A percentile compares a stretch with the other conserved stretches of the same genome.
phyloP scores from a whole-genome alignment of 2,888 invertebrate species.

The Drosophila melanocephala region DNA sequence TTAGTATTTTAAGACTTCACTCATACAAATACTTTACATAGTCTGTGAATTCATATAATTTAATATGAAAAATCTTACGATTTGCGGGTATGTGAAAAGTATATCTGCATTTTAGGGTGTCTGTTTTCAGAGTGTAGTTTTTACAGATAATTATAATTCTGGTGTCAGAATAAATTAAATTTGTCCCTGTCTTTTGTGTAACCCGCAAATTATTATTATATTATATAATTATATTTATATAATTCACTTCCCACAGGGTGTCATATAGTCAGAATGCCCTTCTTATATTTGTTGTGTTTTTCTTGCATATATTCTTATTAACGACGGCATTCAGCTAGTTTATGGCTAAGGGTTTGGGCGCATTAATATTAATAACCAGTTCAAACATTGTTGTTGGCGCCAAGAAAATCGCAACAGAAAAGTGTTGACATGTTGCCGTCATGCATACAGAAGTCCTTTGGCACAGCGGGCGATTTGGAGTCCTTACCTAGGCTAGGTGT shows the following conservation, averaged over 20 bases:
- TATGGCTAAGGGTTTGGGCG: conserved; percentile 43
- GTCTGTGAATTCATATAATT: neutral
- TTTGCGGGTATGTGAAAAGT: neutral
- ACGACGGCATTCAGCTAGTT: conserved; percentile 45
- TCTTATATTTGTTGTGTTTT: neutral
- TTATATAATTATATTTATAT: too few species aligned
- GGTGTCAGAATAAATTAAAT: accelerated
- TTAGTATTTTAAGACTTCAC: accelerated
- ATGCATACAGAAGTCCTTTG: conserved; percentile 29
- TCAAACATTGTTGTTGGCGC: conserved; percentile 69
- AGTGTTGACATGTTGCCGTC: conserved; percentile 53
- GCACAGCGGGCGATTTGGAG: conserved; percentile 36
- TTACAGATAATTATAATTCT: accelerated
- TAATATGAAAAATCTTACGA: too few species aligned
- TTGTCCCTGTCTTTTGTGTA: neutral
- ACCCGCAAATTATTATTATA: neutral
- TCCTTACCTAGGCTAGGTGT: conserved; percentile 54
- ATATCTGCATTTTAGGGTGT: too few species aligned
- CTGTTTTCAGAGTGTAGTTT: neutral
- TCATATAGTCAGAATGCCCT: neutral
- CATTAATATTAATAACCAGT: conserved; percentile 81
- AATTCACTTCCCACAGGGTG: neutral
- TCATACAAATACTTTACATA: neutral
- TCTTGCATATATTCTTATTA: conserved; percentile 46
- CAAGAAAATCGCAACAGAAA: conserved; percentile 40